Base-by-base conservation (phyloP, 37 sponge, comb jelly and placozoan species). In the Haliclona indistincta region DNA sequence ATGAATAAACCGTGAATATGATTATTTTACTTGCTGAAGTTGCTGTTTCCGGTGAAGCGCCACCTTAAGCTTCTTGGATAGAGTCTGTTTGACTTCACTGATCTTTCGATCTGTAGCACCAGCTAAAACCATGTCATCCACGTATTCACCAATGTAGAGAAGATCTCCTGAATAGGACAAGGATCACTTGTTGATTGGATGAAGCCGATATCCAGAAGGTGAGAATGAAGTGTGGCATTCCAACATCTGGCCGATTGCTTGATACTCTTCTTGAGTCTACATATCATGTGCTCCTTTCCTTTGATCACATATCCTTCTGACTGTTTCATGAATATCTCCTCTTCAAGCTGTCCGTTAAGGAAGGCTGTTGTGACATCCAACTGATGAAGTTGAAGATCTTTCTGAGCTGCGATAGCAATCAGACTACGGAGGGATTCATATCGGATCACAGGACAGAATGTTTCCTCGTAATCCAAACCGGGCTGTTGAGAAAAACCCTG, bases 161-260 rank as follows among this genome's bases (percentile, higher is more conserved):
- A 20, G 33, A 38, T 81, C 67, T 63, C 43, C 54, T 53, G 45
- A 52, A 38, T 39, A 19, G 64, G 22, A 63, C 65, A 81, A 20
- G 82, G 74, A 51, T 76, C 71, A 55, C 74, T 68, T 3, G 55
- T 25, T 39, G 75, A 64, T 58, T 82, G 83, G 6, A 33, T 55
- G 56, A 82, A 82, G 0, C 75, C 75, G 74, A 82, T 82, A 29
- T 82, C 63, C 63, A 63, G 71, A 33, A 74, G 74, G 22, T 43
- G 67, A 6, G 7, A 26, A 40, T 73, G 67, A 22, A 82, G 43
- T 8, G 60, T 56, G 53, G 49, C 56, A 53, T 82, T 82, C 83
- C 67, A 65, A 37, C 83, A 74, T 3, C 56, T n/a, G 33, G 67
- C 67, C 15, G 68, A 67, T 66, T 84, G 76, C 61, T 84, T 84